Base-by-base conservation (phyloP, 2,888 invertebrate species). In the Lacanobia oleracea region DNA sequence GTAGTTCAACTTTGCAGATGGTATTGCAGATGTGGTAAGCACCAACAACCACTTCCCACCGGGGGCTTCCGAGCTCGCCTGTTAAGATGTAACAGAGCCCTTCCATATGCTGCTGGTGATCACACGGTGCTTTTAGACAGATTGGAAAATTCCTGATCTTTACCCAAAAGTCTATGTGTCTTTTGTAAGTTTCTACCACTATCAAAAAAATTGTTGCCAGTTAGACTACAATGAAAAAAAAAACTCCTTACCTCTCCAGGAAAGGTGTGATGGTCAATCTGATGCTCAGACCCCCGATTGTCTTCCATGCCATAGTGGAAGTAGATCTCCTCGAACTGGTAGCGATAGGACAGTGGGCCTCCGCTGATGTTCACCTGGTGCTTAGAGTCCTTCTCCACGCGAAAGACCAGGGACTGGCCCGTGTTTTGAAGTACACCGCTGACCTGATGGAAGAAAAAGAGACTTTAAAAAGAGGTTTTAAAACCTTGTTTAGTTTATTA, bases 271-370 rank as follows among this genome's bases (percentile, higher is more conserved):
- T 99, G 98, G 88, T 99, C 98, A 83, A 99, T 98, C 88, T 97
- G 98, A 93, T 99, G 99, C 93, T 99, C 99, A 0, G 99, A 99
- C 21, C 99, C 99, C 83, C 98, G 97, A 85, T 97, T 97, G 90
- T 99, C 98, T 83, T 98, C 98, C 85, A 97, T 97, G 48, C 99
- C 99, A 92, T 99, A 99, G 95, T 99, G 99, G 91, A 99, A 98
- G 96, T 99, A 99, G 91, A 99, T 98, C 94, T 99, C 99, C 89
- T 98, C 98, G 88, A 99, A 98, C 94, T 98, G 98, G 96, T 99
- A 99, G 83, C 98, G 97, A 96, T 99, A 99, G 81, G 99, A 98
- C 67, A 99, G 97, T 0, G 99, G 99, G 0, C 99, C 99, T 9
- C 99, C 99, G 61, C 98, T 98, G 91, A 99, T 99, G 96, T 99